Conservation (phyloP, 1,140 invertebrate genomes). For the Bradysia coprophila region DNA sequence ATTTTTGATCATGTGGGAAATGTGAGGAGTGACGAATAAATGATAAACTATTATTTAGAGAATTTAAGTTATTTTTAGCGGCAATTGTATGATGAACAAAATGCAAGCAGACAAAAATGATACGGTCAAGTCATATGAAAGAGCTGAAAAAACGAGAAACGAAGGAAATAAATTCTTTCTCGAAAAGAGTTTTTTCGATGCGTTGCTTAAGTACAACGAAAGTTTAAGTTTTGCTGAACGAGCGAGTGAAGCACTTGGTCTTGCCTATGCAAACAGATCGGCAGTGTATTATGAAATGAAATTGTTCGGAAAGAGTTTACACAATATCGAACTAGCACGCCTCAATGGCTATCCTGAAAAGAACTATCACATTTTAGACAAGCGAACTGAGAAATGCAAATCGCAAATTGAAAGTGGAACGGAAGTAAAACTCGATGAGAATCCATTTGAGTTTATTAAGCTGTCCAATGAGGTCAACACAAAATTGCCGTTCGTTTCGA, state of each 20-base stretch:
- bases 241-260: slow-evolving; percentile 31
- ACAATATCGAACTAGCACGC: slow-evolving; percentile 32
- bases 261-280: slow-evolving; percentile 54
- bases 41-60: no score
- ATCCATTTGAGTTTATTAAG: no score
- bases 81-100: no score
- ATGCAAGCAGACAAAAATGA: no score
- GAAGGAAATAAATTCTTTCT: slow-evolving; percentile 1
- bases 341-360: slow-evolving; percentile 28
- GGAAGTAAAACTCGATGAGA: slow-evolving; percentile 7
- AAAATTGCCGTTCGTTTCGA: no score
- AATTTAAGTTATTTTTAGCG: no score
- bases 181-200: not conserved
- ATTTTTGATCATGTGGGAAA: not conserved
- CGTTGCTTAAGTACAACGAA: slow-evolving; percentile 12
- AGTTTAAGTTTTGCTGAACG: slow-evolving; percentile 34
- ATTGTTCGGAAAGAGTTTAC: slow-evolving; percentile 37
- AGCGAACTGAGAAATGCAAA: not conserved
- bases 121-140: not conserved
- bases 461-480: no score
- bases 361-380: slow-evolving; percentile 9
- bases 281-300: slow-evolving; percentile 40
- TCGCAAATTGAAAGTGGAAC: not conserved
- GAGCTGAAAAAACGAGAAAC: not conserved
- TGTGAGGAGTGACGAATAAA: no score